Evolutionary conservation across 1,140 invertebrate species (phyloP).

Genomic region (Argopecten irradians): DNA sequence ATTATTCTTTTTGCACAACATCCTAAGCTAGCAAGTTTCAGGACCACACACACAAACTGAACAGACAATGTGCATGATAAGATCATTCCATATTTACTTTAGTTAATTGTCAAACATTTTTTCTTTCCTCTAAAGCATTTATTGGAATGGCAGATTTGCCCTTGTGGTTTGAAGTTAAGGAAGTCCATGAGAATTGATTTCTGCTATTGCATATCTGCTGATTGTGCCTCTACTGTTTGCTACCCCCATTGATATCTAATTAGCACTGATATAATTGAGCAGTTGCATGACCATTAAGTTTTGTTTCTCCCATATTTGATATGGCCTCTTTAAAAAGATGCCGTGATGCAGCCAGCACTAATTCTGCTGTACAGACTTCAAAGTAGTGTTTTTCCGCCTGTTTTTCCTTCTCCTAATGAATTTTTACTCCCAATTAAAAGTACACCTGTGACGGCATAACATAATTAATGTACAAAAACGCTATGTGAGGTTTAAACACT

Average conservation of each 20-base stretch:
- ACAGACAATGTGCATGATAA: neutral
- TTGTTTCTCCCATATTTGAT: slow-evolving; percentile 29
- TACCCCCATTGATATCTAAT: slow-evolving; percentile 12
- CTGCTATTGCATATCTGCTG: slow-evolving; percentile 20
- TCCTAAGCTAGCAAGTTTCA: neutral
- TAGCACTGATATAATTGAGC: slow-evolving; percentile 24
- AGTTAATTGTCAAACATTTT: neutral
- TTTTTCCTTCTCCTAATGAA: neutral
- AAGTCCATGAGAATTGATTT: slow-evolving; percentile 17
- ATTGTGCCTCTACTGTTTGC: neutral
- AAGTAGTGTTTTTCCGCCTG: neutral
- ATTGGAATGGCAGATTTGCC: neutral
- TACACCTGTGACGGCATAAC: slow-evolving; percentile 6
- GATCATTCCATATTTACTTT: neutral
- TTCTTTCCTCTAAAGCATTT: neutral
- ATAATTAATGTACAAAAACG: slow-evolving; percentile 1
- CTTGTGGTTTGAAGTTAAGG: slow-evolving; percentile 8
- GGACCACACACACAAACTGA: neutral
- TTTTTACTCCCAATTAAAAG: slow-evolving; percentile 18
- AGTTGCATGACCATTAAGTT: slow-evolving; percentile 26
- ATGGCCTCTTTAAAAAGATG: neutral
- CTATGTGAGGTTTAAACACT: slow-evolving; percentile 17
- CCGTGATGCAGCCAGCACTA: neutral
- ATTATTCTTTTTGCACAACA: slow-evolving; percentile 3
- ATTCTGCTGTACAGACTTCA: neutral